phyloP scores from a whole-genome alignment of 2,888 invertebrate genomes.

The Lochmaea capreae region DNA sequence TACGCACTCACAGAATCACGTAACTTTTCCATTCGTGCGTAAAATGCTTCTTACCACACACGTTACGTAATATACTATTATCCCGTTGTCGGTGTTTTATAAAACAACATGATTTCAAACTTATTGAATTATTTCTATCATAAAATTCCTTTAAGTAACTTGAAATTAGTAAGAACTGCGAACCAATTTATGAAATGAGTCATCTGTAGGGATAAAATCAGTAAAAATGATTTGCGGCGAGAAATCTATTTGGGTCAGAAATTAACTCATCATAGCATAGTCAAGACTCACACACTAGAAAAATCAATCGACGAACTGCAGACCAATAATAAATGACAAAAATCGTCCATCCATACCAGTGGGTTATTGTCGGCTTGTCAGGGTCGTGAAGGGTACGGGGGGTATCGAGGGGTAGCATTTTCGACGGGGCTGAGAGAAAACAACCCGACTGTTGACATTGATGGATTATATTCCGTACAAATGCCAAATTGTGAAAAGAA shows the following conservation, averaged over 20 bases:
- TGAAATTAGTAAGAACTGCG: too few relatives aligned
- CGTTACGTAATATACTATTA: too few relatives aligned
- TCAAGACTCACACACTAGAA: slow-evolving; percentile 60
- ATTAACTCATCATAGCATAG: slow-evolving; percentile 65
- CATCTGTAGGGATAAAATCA: slow-evolving; percentile 11
- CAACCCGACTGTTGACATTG: slow-evolving; percentile 68
- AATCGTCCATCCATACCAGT: slow-evolving; percentile 67
- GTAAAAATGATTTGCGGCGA: slow-evolving; percentile 23
- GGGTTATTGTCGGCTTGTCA: slow-evolving; percentile 64
- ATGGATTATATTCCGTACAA: slow-evolving; percentile 68
- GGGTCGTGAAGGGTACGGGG: slow-evolving; percentile 53
- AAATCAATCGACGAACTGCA: slow-evolving; percentile 63
- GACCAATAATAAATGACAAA: slow-evolving; percentile 67
- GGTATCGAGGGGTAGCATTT: slow-evolving; percentile 52
- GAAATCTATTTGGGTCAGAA: slow-evolving; percentile 49
- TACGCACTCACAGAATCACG: too few relatives aligned
- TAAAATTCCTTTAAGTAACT: too few relatives aligned
- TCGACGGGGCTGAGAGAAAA: slow-evolving; percentile 64
- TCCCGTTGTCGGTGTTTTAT: too few relatives aligned
- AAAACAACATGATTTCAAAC: too few relatives aligned
- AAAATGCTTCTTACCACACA: too few relatives aligned
- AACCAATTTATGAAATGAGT: slow-evolving; percentile 3
- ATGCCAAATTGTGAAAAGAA: slow-evolving; percentile 69
- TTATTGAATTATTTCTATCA: too few relatives aligned
- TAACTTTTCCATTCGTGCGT: too few relatives aligned